Percentiles rank a stretch among this genome's conserved stretches.
These are phyloP conservation scores for Dryadula phaetusa DNA, from an alignment of 2,888 invertebrate species.

Conservation along the genomic window DNA sequence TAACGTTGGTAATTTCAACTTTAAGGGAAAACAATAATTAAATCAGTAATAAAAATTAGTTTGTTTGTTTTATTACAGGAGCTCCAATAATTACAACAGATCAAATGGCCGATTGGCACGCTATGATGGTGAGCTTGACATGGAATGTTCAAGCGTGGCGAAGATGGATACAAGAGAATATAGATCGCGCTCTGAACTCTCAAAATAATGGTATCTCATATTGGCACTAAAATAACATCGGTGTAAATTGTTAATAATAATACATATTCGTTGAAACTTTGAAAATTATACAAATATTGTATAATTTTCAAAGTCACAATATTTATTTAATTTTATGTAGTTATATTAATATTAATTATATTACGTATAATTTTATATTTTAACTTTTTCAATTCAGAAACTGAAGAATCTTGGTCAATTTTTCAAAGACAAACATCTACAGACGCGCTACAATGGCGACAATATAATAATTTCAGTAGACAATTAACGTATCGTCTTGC, in stretches of 20 bases:
- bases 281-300: too few species aligned
- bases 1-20: too few species aligned
- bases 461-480: constrained; percentile 71
- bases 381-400: constrained; percentile 46
- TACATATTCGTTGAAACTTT: too few species aligned
- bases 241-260: too few species aligned
- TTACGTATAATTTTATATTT: background rate
- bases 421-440: constrained; percentile 63
- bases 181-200: constrained; percentile 60
- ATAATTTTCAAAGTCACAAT: too few species aligned
- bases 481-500: constrained; percentile 65
- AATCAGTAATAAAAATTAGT: too few species aligned
- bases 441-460: constrained; percentile 74
- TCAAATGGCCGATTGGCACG: constrained; percentile 73
- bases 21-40: too few species aligned
- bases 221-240: background rate
- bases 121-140: constrained; percentile 73
- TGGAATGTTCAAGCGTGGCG: constrained; percentile 78
- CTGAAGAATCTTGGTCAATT: constrained; percentile 58
- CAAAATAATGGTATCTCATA: constrained; percentile 41
- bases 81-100: constrained; percentile 66
- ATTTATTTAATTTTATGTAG: background rate
- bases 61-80: constrained; percentile 54
- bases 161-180: constrained; percentile 72
- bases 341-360: background rate